These are phyloP conservation scores for Aproaerema taeniolella DNA, from an alignment of 2,888 invertebrate species.

Conservation along the genomic window DNA sequence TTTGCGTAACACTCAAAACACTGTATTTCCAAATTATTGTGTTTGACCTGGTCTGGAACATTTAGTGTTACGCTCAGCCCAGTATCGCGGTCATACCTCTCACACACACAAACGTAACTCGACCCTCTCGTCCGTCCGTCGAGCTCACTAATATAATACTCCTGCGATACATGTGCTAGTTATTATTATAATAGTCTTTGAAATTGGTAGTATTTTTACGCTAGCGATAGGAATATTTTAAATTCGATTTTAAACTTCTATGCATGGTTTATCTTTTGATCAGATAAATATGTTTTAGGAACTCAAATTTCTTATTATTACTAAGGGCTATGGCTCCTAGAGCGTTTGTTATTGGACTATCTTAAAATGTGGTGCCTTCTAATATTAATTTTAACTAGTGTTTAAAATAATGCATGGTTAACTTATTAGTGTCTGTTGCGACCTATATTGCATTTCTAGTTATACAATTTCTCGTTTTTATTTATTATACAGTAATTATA, in stretches of 20 bases:
- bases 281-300: slow-evolving; percentile 70
- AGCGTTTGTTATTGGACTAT: slow-evolving; percentile 24
- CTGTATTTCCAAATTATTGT: neutral
- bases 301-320: slow-evolving; percentile 21
- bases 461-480: slow-evolving; percentile 67
- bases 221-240: slow-evolving; percentile 41
- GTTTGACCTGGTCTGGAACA: neutral
- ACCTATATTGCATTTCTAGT: slow-evolving; percentile 72
- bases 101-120: too few species aligned
- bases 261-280: slow-evolving; percentile 61
- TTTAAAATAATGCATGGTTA: slow-evolving; percentile 59
- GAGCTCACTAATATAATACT: too few species aligned
- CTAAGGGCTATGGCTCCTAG: slow-evolving; percentile 22
- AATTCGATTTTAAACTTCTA: slow-evolving; percentile 44
- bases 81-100: slow-evolving; percentile 26
- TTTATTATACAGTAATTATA: slow-evolving; percentile 68
- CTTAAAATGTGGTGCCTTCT: slow-evolving; percentile 60
- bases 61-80: neutral
- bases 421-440: slow-evolving; percentile 54
- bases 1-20: neutral
- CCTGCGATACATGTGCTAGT: slow-evolving; percentile 35
- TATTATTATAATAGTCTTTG: too few species aligned
- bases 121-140: too few species aligned
- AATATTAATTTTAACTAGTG: too few species aligned
- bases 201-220: slow-evolving; percentile 58